These are phyloP conservation scores for Ornithoptera priamus DNA, from an alignment of 2,888 invertebrate species.

Conservation along the genomic window DNA sequence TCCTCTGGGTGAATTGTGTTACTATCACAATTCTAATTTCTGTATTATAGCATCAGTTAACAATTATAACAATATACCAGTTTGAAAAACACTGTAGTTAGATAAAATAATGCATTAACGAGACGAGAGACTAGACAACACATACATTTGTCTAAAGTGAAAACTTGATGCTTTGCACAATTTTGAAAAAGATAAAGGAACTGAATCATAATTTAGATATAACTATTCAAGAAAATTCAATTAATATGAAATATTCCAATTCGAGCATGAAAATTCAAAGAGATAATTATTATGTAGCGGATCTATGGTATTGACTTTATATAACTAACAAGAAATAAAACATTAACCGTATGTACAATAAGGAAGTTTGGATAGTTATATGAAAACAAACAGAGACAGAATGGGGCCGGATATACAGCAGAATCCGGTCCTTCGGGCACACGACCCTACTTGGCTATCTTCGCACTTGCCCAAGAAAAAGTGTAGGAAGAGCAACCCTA, in stretches of 20 bases:
- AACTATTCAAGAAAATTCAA: neutral
- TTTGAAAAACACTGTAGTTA: neutral
- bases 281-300: neutral
- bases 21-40: neutral
- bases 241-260: too few species aligned
- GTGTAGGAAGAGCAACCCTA: constrained; percentile 52
- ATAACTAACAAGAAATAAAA: neutral
- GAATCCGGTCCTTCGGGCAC: constrained; percentile 39
- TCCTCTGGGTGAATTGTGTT: neutral
- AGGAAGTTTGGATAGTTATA: constrained; percentile 21
- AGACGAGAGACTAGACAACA: too few species aligned
- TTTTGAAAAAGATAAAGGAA: neutral
- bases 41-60: neutral
- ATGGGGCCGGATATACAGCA: constrained; percentile 44
- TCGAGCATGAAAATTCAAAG: neutral
- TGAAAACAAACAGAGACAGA: constrained; percentile 36
- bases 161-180: too few species aligned
- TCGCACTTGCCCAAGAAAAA: constrained; percentile 56
- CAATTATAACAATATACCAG: neutral
- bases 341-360: constrained; percentile 15
- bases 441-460: constrained; percentile 32
- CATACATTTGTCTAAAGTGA: too few species aligned
- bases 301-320: neutral
- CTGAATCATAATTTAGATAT: neutral
- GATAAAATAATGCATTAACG: too few species aligned